phyloP scores from a whole-genome alignment of 2,888 invertebrate species.

The Luperina testacea region DNA sequence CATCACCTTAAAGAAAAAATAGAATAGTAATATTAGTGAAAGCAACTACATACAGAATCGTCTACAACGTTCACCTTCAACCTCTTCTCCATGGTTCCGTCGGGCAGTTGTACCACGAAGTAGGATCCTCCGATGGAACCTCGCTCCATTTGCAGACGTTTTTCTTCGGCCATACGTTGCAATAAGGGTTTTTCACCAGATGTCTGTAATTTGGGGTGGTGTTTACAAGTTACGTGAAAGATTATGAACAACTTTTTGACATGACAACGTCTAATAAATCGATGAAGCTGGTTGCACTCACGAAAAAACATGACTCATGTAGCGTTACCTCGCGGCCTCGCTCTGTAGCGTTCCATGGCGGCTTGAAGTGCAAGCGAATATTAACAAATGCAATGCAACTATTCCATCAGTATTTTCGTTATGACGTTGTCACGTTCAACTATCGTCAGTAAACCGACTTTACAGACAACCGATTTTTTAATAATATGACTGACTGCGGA shows the following conservation, averaged over 20 bases:
- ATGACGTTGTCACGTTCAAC: too few species aligned
- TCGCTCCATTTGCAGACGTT: constrained; percentile 96
- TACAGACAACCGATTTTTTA: too few species aligned
- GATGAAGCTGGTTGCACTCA: too few species aligned
- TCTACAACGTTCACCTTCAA: constrained; percentile 92
- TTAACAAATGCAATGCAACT: too few species aligned
- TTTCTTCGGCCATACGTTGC: constrained; percentile 98
- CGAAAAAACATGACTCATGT: too few species aligned
- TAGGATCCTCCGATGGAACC: constrained; percentile 97
- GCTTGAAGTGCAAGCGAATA: too few species aligned
- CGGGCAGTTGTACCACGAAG: constrained; percentile 96
- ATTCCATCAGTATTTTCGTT: too few species aligned
- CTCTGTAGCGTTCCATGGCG: too few species aligned
- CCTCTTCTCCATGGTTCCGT: constrained; percentile 97
- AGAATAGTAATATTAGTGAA: constrained; percentile 59
- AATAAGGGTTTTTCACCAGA: constrained; percentile 95
- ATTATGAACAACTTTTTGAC: neutral
- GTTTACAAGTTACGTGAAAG: neutral
- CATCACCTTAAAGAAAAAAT: constrained; percentile 39
- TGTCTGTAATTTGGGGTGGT: constrained; percentile 71
- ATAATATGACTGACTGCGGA: neutral
- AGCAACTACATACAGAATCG: constrained; percentile 68
- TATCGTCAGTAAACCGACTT: too few species aligned
- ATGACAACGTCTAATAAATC: too few species aligned
- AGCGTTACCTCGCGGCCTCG: too few species aligned